Evolutionary conservation across 2,797 vertebrate genomes (phyloP), one percentile per base, ranked within the genome.

Genomic region (Bovichtus variegatus): DNA sequence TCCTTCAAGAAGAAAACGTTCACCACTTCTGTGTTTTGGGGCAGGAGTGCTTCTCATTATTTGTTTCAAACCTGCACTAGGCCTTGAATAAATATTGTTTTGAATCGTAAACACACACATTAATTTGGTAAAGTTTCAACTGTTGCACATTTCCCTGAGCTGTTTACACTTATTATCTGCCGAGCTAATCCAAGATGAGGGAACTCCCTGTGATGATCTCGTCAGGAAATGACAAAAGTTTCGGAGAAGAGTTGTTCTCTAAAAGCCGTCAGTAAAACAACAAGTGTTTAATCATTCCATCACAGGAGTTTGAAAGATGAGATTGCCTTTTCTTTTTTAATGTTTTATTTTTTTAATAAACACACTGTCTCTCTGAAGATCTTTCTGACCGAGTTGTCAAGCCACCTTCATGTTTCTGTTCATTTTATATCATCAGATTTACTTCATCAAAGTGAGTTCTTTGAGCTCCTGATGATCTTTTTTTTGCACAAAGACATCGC

Each of bases 111-210:
- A 68, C 36, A 73, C 36, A n/a, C 36, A 38, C 16, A 29, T 60
- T n/a, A 1, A 40, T 58, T 43, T 50, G 25, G n/a, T 59, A 8
- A 21, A 49, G 50, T 12, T 47, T 11, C 0, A 34, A 31, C 25
- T 31, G 54, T 55, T 61, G 21, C 38, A 62, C 55, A 74, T 25
- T 60, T 66, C 29, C 29, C 60, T 27, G 53, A 61, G 65, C 27
- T 62, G 80, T 80, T 57, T 44, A 11, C 67, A 76, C 71, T 75
- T 77, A 74, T 59, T 55, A 69, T 68, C 58, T 72, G 70, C 59
- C 76, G 65, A 63, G 72, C 41, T 55, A 60, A 47, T 66, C 11
- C 5, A 66, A 50, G 67, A 15, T 73, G 16, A 59, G 43, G 78
- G 69, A 84, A 80, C 67, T 73, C 49, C 58, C 68, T 57, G 29